These are phyloP conservation scores for Saturnia pavonia DNA, from an alignment of 2,888 invertebrate genomes.

Conservation along the genomic window DNA sequence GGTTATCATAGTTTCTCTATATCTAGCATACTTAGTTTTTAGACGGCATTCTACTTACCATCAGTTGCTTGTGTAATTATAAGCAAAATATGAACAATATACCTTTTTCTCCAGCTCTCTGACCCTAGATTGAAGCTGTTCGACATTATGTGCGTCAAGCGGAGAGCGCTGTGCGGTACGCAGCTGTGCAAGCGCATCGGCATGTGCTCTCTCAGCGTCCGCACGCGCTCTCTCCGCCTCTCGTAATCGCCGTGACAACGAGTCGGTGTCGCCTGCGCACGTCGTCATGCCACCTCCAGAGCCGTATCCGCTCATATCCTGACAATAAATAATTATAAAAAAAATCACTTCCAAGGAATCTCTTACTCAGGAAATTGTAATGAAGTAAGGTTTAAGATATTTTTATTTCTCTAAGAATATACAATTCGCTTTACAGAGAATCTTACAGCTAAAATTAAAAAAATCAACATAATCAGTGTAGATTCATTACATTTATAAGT, in stretches of 20 bases:
- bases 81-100: not conserved
- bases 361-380: too few relatives aligned
- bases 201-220: slow-evolving; percentile 89
- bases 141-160: slow-evolving; percentile 80
- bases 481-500: too few relatives aligned
- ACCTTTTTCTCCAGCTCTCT: slow-evolving; percentile 96
- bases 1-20: not conserved
- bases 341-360: not conserved
- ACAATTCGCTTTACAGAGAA: too few relatives aligned
- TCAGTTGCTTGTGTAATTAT: not conserved
- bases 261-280: slow-evolving; percentile 62
- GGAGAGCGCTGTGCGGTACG: slow-evolving; percentile 76
- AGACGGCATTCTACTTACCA: not conserved
- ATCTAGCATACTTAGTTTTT: not conserved
- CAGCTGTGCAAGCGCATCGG: slow-evolving; percentile 88
- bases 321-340: slow-evolving; percentile 19
- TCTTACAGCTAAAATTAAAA: too few relatives aligned
- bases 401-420: too few relatives aligned
- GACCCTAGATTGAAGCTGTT: slow-evolving; percentile 90
- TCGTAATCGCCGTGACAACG: slow-evolving; percentile 87
- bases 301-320: slow-evolving; percentile 75
- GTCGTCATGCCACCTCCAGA: slow-evolving; percentile 53
- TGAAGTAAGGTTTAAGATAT: too few relatives aligned
- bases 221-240: slow-evolving; percentile 89
- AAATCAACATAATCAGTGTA: too few relatives aligned